These are phyloP conservation scores for Hippocampus guttulatus DNA, from an alignment of 2,113 vertebrate species.

Conservation along the genomic window DNA sequence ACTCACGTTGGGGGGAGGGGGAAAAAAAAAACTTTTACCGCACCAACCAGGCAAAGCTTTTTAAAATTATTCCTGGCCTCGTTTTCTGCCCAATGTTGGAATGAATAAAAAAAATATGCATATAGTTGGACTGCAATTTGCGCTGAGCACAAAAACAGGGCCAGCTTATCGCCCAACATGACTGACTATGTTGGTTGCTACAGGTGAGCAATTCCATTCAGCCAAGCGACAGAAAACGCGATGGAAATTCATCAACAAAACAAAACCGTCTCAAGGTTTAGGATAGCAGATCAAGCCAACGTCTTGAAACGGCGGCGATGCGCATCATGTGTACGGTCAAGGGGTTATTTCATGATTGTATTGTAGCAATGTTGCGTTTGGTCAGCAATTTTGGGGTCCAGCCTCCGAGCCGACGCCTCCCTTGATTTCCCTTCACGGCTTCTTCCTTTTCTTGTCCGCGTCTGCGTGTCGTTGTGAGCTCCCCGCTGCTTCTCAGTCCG, in stretches of 20 bases:
- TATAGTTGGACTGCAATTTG: no score
- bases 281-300: neutral
- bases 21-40: neutral
- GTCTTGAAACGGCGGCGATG: neutral
- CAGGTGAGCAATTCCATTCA: neutral
- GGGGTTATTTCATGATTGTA: neutral
- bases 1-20: neutral
- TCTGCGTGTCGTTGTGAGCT: constrained; percentile 8
- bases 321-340: neutral
- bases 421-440: constrained; percentile 10
- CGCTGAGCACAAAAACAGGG: neutral
- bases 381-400: neutral
- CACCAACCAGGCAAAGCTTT: neutral
- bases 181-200: neutral
- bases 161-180: neutral
- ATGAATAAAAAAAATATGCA: neutral
- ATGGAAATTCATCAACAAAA: neutral
- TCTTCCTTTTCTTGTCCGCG: neutral
- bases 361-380: neutral
- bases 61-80: neutral
- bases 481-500: constrained; percentile 49
- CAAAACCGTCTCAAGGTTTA: neutral
- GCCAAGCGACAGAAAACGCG: neutral
- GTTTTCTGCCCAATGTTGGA: neutral
- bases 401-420: neutral